A percentile compares a stretch with the other conserved stretches of the same genome.
Conservation (phyloP, 2,113 vertebrate species). For the Speoplatyrhinus poulsoni region DNA sequence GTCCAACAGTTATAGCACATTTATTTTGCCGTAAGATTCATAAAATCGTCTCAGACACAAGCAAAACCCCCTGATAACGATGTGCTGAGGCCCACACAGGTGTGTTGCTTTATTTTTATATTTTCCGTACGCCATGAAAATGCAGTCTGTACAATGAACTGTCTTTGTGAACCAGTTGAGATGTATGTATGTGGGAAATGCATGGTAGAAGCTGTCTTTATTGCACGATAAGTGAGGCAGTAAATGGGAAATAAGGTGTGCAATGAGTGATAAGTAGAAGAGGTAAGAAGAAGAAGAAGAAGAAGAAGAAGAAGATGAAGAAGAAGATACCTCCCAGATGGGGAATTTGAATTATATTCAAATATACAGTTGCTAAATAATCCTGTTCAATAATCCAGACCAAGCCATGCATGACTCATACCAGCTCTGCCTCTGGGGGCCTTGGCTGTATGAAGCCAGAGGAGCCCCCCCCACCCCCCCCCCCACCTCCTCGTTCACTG, state of each 20-base stretch:
- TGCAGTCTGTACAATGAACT: conserved; percentile 1
- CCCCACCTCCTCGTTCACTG: conserved; percentile 55
- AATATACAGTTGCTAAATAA: conserved; percentile 73
- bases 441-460: conserved; percentile 4
- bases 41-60: conserved; percentile 50
- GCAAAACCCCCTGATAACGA: conserved; percentile 32
- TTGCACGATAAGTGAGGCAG: not conserved
- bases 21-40: conserved; percentile 61
- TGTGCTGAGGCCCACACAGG: not conserved
- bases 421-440: conserved; percentile 48
- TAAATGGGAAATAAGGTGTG: not conserved
- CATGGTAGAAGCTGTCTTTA: not conserved
- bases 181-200: not conserved
- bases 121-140: conserved; percentile 16
- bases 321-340: conserved; percentile 6
- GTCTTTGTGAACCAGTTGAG: not conserved
- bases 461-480: conserved; percentile 30
- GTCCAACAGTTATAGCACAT: conserved; percentile 63
- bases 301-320: conserved; percentile 8
- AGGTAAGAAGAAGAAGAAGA: not conserved
- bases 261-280: conserved; percentile 31
- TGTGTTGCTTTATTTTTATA: not conserved
- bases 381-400: conserved; percentile 67
- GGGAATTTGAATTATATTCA: not conserved
- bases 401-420: conserved; percentile 47